Percentiles rank a stretch among this genome's conserved stretches.
Conservation (phyloP, 2,797 vertebrate species). For the Ammospiza maritima region DNA sequence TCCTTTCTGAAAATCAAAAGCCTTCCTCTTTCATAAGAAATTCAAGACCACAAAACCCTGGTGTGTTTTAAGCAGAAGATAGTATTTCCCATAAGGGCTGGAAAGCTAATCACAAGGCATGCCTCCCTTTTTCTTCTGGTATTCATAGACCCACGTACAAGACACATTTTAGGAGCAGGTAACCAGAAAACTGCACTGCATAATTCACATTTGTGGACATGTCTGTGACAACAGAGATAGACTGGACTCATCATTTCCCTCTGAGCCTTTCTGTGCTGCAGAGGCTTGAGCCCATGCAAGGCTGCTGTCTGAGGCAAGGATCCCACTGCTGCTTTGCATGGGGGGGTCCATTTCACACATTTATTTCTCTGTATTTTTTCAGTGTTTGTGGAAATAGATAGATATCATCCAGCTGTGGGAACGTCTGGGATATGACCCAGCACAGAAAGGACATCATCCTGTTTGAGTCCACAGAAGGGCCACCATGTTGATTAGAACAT, state of each 20-base stretch:
- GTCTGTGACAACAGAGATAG: not conserved
- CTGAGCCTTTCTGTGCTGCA: not conserved
- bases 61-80: not conserved
- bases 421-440: not conserved
- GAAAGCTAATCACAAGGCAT: not conserved
- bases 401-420: not conserved
- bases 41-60: not conserved
- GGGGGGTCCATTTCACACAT: not conserved
- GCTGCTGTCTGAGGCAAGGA: not conserved
- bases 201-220: not conserved
- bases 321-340: not conserved
- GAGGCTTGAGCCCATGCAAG: not conserved
- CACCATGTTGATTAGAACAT: not conserved
- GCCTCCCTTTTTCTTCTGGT: not conserved
- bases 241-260: accelerated
- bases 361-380: not conserved
- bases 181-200: not conserved
- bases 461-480: not conserved
- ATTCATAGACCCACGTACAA: not conserved
- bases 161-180: not conserved
- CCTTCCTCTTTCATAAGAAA: not conserved
- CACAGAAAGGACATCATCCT: not conserved
- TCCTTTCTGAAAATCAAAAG: not conserved
- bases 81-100: not conserved
- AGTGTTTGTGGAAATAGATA: not conserved